Base-by-base conservation (phyloP, 2,797 vertebrate genomes). In the Acanthurus leucopareius region DNA sequence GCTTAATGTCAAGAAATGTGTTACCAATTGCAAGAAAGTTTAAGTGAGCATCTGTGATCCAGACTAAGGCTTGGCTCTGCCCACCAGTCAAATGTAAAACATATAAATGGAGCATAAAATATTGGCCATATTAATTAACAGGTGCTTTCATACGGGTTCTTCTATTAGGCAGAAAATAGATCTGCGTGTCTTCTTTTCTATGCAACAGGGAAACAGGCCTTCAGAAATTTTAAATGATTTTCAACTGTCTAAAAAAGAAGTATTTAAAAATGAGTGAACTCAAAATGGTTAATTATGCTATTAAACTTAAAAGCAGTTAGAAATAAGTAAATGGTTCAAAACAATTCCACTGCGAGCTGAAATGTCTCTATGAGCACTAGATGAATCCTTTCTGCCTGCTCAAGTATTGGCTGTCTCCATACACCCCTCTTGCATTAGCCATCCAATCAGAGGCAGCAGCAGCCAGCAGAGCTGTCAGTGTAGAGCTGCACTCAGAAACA, bases 381-480 rank as follows among this genome's bases (percentile, higher is more conserved):
- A 80, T 77, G 79, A 79, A 83, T 77, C 81, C 48, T 72, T 42
- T 78, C 40, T 65, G 73, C 64, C 64, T 35, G 44, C 89, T 79
- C 84, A 44, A 84, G 79, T 71, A 95, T 96, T 96, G 95, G 95
- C 83, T 93, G 89, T 51, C 82, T 83, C 84, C 51, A 48, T 77
- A 59, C 22, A 85, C 75, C 73, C 69, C 69, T 72, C 84, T 58
- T 68, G 22, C 68, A 62, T 15, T 40, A 67, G 20, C 68, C 57
- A 0, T 66, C 91, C 91, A 92, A 92, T 92, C 86, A 83, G 74
- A 82, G 52, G 42, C 52, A n/a, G 68, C 71, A 57, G 71, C 68
- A 85, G 54, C 60, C 65, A 45, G 86, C 85, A 83, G 76, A 85
- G 84, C 75, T 81, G 80, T 80, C 74, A 79, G 76, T 70, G 35